These are phyloP conservation scores for Carterocephalus palaemon DNA, from an alignment of 2,888 invertebrate genomes.

Conservation along the genomic window DNA sequence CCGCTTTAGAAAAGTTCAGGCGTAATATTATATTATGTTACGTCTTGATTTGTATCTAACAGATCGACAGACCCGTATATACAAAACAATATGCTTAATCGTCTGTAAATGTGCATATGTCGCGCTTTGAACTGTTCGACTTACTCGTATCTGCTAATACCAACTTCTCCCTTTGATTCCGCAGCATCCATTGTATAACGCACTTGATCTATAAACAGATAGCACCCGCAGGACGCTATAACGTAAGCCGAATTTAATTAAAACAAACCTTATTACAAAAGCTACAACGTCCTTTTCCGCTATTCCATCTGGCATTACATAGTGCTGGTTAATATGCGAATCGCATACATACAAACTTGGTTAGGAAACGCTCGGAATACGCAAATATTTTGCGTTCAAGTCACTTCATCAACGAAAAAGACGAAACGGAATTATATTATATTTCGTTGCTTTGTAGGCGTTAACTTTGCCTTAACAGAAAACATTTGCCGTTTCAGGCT, in stretches of 20 bases:
- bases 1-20: too few species aligned
- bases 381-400: slow-evolving; percentile 31
- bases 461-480: slow-evolving; percentile 39
- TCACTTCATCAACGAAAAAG: slow-evolving; percentile 42
- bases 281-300: neutral
- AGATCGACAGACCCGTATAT: too few species aligned
- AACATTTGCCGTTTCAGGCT: slow-evolving; percentile 27
- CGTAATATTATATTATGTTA: too few species aligned
- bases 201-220: slow-evolving; percentile 1
- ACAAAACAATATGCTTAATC: too few species aligned
- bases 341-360: slow-evolving; percentile 15
- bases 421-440: slow-evolving; percentile 42
- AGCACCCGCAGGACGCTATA: neutral
- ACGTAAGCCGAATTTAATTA: too few species aligned
- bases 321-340: slow-evolving; percentile 14
- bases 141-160: too few species aligned
- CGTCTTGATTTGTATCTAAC: too few species aligned
- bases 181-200: neutral
- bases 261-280: neutral
- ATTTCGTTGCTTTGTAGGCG: slow-evolving; percentile 46
- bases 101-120: too few species aligned
- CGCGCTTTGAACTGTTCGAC: too few species aligned
- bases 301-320: too few species aligned
- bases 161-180: too few species aligned
- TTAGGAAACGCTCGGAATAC: slow-evolving; percentile 25